These are phyloP conservation scores for Drosophila anomalipes DNA, from an alignment of 2,888 invertebrate species.

Conservation along the genomic window DNA sequence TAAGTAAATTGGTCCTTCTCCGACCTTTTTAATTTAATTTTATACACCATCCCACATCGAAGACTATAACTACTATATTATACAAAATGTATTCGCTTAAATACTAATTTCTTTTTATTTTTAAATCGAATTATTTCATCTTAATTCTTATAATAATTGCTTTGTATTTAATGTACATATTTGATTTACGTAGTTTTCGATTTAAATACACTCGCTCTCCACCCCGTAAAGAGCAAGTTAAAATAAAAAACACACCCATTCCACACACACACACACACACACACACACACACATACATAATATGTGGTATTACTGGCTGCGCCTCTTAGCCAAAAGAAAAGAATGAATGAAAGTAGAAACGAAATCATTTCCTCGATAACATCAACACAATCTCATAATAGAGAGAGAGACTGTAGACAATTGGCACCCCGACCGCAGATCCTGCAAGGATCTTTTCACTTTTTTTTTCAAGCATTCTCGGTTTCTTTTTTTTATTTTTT, in stretches of 20 bases:
- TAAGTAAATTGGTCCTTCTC: too few relatives aligned
- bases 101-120: not conserved
- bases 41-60: too few relatives aligned
- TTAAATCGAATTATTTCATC: not conserved
- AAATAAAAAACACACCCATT: not conserved
- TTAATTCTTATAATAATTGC: not conserved
- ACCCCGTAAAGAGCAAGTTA: not conserved
- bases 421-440: slow-evolving; percentile 67
- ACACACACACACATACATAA: not conserved
- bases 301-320: slow-evolving; percentile 11
- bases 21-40: too few relatives aligned
- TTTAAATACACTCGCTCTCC: not conserved
- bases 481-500: slow-evolving; percentile 25
- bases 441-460: slow-evolving; percentile 74
- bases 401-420: slow-evolving; percentile 59
- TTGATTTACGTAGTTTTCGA: not conserved
- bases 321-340: slow-evolving; percentile 17
- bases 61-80: not conserved
- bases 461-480: slow-evolving; percentile 60
- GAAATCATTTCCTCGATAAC: slow-evolving; percentile 73
- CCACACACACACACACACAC: not conserved
- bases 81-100: not conserved
- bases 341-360: slow-evolving; percentile 29
- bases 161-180: not conserved
- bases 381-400: slow-evolving; percentile 53